Base-by-base conservation (phyloP, 2,888 invertebrate genomes). In the Cetonia aurata region DNA sequence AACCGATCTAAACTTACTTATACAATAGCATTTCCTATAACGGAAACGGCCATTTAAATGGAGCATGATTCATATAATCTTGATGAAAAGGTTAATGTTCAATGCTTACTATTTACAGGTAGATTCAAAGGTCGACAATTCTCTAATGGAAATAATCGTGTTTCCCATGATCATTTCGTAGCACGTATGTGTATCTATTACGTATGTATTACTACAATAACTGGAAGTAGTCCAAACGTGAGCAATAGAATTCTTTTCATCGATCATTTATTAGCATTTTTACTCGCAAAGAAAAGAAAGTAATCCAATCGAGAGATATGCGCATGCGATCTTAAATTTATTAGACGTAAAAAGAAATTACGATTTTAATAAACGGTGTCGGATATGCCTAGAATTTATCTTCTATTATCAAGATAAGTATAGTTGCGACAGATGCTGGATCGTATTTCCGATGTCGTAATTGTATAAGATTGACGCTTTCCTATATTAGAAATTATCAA, bases 401-500 rank as follows among this genome's bases (percentile, higher is more conserved):
- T 48, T 25, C 10, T 3, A 25, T 19, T 17, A 15, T 48, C 48
- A 13, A 48, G 6, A 48, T 48, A n/a, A n/a, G 3, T 13, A 13
- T 10, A 31, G n/a, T 15, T 19, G 8, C 13, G 33, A 37, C 62
- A 62, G 50, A 62, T 62, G 50, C 31, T 42, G 12, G 17, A 48
- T 6, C 17, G 50, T 46, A 31, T 50, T 57, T 37, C 25, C 41
- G 31, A 17, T 37, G 50, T 48, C 50, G 62, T 62, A 62, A 62
- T 48, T 37, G 48, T 50, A 50, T 60, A 62, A 48, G 15, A 62
- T 15, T 33, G 17, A 48, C 48, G 62, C 62, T 62, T 62, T 62
- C 62, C 48, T 62, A 62, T 62, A 62, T 48, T 62, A 62, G 62
- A 62, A 62, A 62, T 50, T 48, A 62, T 25, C 25, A 25, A 33